Conservation (phyloP, 2,797 vertebrate species). For the Apogon talboti region DNA sequence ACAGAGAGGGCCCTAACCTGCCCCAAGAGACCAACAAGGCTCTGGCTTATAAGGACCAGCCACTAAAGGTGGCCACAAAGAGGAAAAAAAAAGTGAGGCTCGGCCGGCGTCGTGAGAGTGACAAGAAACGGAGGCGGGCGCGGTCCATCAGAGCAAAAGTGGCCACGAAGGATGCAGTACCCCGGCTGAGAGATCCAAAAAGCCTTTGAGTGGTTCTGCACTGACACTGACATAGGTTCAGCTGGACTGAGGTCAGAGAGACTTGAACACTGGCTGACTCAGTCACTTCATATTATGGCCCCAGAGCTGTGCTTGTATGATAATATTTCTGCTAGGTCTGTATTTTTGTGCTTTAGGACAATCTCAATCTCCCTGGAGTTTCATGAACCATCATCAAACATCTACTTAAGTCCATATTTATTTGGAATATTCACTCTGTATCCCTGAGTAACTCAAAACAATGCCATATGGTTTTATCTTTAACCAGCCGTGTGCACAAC, state of each 20-base stretch:
- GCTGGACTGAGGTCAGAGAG: slow-evolving; percentile 51
- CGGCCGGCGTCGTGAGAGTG: slow-evolving; percentile 90
- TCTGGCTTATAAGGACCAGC: slow-evolving; percentile 90
- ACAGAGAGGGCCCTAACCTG: slow-evolving; percentile 84
- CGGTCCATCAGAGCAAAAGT: slow-evolving; percentile 71
- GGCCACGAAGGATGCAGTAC: slow-evolving; percentile 46
- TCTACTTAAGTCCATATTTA: slow-evolving; percentile 69
- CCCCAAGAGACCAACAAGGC: slow-evolving; percentile 96
- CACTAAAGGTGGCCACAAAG: slow-evolving; percentile 87
- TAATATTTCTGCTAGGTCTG: slow-evolving; percentile 53
- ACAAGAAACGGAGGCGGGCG: slow-evolving; percentile 89
- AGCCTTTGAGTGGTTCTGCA: slow-evolving; percentile 49
- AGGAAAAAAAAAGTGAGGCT: slow-evolving; percentile 92
- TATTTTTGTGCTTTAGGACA: slow-evolving; percentile 47
- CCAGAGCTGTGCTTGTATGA: slow-evolving; percentile 61
- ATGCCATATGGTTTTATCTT: slow-evolving; percentile 39
- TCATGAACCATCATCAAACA: slow-evolving; percentile 36
- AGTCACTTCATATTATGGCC: slow-evolving; percentile 43
- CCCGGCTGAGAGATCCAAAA: slow-evolving; percentile 28
- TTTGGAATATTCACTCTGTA: slow-evolving; percentile 61
- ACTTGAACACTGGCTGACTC: slow-evolving; percentile 40
- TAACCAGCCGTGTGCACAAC: slow-evolving; percentile 36
- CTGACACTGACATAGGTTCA: slow-evolving; percentile 62
- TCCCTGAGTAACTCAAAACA: slow-evolving; percentile 45
- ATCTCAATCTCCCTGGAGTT: slow-evolving; percentile 46